Conservation (phyloP, 2,888 invertebrate genomes). For the Phaedon cochleariae region DNA sequence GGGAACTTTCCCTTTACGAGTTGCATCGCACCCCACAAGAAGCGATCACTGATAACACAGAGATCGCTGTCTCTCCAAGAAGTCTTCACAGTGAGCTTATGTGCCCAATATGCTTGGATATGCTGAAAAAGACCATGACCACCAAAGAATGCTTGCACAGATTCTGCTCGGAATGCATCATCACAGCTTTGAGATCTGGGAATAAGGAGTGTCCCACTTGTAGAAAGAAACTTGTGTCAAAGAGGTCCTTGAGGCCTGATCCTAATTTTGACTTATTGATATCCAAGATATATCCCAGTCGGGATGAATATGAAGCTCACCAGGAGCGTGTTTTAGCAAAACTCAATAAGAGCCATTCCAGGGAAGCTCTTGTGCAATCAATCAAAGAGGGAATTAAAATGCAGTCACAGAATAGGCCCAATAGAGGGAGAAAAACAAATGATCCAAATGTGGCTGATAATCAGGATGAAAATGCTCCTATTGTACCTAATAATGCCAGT, state of each 20-base stretch:
- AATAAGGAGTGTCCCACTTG: slow-evolving; percentile 99
- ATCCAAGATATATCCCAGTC: slow-evolving; percentile 95
- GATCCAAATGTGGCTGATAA: slow-evolving; percentile 61
- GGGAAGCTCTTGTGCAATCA: slow-evolving; percentile 90
- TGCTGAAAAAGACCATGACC: slow-evolving; percentile 99
- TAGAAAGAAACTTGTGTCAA: slow-evolving; percentile 96
- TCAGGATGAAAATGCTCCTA: slow-evolving; percentile 42
- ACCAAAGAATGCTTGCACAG: slow-evolving; percentile 99
- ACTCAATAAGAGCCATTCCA: slow-evolving; percentile 91
- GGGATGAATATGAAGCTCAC: slow-evolving; percentile 97
- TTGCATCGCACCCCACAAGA: slow-evolving; percentile 95
- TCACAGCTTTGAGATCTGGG: slow-evolving; percentile 92
- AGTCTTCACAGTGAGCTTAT: slow-evolving; percentile 95
- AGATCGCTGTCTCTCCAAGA: slow-evolving; percentile 93
- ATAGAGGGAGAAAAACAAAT: slow-evolving; percentile 76
- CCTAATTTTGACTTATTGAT: slow-evolving; percentile 98
- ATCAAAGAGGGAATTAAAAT: slow-evolving; percentile 94
- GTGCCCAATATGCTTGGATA: slow-evolving; percentile 99
- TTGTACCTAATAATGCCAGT: slow-evolving; percentile 35
- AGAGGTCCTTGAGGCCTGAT: slow-evolving; percentile 93
- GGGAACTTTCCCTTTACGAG: slow-evolving; percentile 97
- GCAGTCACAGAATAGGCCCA: slow-evolving; percentile 87
- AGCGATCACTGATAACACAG: slow-evolving; percentile 94
- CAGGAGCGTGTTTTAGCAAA: slow-evolving; percentile 91
- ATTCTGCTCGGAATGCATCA: slow-evolving; percentile 98